These are phyloP conservation scores for Sternarchorhynchus goeldii DNA, from an alignment of 2,797 vertebrate species.

Conservation along the genomic window DNA sequence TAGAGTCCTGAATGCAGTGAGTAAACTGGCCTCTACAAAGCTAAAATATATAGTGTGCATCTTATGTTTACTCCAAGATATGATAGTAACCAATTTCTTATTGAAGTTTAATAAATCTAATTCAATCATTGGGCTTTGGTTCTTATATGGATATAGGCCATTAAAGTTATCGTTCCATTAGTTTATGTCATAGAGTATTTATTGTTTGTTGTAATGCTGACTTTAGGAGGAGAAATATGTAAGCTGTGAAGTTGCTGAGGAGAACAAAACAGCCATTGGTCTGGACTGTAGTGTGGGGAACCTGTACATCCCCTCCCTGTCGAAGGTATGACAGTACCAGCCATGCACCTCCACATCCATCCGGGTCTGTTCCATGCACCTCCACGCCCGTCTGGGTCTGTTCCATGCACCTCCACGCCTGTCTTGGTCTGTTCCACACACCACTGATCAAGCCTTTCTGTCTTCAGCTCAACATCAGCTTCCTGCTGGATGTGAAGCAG, in stretches of 20 bases:
- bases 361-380: no score
- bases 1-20: constrained; percentile 82
- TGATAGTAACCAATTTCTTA: no score
- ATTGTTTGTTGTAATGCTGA: constrained; percentile 40
- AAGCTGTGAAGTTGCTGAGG: constrained; percentile 81
- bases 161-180: background rate
- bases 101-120: no score
- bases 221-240: constrained; percentile 84
- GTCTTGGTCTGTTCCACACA: background rate
- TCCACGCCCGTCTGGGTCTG: no score
- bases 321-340: constrained; percentile 74
- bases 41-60: background rate
- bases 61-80: background rate
- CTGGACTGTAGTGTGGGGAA: constrained; percentile 84
- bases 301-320: constrained; percentile 79
- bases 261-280: constrained; percentile 69
- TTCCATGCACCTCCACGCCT: background rate
- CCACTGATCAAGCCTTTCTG: background rate
- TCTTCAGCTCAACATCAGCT: constrained; percentile 83
- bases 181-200: background rate
- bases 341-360: no score
- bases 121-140: background rate
- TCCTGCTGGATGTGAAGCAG: constrained; percentile 87
- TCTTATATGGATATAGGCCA: background rate
- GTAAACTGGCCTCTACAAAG: background rate